phyloP scores from a whole-genome alignment of 2,113 vertebrate genomes.

The Gulo gulo region DNA sequence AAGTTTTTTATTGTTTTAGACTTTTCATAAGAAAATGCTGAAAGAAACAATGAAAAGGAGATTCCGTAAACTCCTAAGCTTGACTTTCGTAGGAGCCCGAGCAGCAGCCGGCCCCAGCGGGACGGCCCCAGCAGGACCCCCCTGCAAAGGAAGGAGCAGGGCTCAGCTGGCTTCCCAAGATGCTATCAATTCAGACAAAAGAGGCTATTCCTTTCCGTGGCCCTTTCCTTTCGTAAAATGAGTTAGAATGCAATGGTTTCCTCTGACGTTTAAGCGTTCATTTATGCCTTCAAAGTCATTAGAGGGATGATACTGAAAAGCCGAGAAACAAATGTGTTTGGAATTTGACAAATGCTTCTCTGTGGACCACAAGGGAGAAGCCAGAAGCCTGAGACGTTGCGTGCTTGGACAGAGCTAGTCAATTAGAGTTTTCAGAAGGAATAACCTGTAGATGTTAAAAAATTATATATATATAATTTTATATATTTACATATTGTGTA shows the following conservation, averaged over 20 bases:
- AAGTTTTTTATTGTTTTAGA: neutral
- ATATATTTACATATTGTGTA: too few relatives aligned
- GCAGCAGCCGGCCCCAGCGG: neutral
- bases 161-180: neutral
- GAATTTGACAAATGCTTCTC: conserved; percentile 64
- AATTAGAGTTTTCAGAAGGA: conserved; percentile 68
- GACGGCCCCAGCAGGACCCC: neutral
- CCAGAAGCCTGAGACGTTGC: conserved; percentile 57
- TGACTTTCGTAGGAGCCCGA: conserved; percentile 58
- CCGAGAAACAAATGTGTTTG: conserved; percentile 44
- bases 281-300: conserved; percentile 34
- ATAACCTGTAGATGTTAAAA: conserved; percentile 62
- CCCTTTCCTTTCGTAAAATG: neutral
- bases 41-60: conserved; percentile 57
- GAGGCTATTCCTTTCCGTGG: neutral
- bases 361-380: conserved; percentile 15
- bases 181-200: neutral
- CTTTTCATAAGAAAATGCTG: neutral
- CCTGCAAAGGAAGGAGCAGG: neutral
- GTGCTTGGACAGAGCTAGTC: conserved; percentile 70
- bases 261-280: conserved; percentile 54
- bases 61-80: conserved; percentile 69
- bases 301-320: neutral
- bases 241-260: neutral
- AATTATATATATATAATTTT: too few relatives aligned